These are phyloP conservation scores for Mus spicilegus DNA, from an alignment of 2,113 vertebrate species.

Conservation along the genomic window DNA sequence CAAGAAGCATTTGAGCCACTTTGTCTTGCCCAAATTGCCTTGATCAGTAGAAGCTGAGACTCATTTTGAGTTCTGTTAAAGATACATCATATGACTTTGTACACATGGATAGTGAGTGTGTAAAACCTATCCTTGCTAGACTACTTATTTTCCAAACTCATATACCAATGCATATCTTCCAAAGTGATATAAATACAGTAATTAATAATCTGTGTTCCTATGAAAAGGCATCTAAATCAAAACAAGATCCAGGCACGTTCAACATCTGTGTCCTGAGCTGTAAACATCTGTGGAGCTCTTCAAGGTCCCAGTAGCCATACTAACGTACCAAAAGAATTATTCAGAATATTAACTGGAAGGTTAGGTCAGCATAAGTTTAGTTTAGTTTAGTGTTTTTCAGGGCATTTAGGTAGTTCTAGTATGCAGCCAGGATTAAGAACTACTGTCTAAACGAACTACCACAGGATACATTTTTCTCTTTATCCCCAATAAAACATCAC, in stretches of 20 bases:
- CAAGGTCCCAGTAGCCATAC: neutral
- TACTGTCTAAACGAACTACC: neutral
- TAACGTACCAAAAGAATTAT: neutral
- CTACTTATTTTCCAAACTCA: neutral
- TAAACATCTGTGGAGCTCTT: neutral
- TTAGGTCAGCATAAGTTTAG: neutral
- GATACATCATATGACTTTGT: neutral
- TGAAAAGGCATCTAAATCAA: neutral
- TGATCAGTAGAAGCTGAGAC: neutral
- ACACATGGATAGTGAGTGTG: neutral
- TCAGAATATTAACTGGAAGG: neutral
- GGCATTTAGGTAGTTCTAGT: neutral
- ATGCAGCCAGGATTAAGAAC: neutral
- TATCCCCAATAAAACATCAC: neutral
- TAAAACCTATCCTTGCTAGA: neutral
- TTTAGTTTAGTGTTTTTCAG: neutral
- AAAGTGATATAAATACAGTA: neutral
- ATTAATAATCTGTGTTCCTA: slow-evolving; percentile 9
- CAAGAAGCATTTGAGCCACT: neutral
- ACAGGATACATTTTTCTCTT: neutral
- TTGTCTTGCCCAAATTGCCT: neutral
- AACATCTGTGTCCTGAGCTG: neutral
- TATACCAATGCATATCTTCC: neutral
- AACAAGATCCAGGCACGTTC: neutral
- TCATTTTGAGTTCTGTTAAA: slow-evolving; percentile 19